A percentile compares a stretch with the other conserved stretches of the same genome.
These are phyloP conservation scores for Drosophila birchii DNA, from an alignment of 2,888 invertebrate genomes.

Conservation along the genomic window DNA sequence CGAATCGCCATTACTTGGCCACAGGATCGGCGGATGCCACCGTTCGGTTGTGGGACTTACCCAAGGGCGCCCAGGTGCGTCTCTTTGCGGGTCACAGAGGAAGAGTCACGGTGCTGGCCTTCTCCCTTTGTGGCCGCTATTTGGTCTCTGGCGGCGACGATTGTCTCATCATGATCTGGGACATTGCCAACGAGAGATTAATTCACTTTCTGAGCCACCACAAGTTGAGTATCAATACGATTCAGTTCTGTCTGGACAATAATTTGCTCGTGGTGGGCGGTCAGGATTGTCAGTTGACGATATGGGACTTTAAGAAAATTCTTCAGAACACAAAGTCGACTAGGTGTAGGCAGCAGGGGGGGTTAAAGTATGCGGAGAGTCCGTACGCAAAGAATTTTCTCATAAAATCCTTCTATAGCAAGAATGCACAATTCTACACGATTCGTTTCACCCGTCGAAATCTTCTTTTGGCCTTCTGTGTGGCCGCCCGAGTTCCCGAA, in stretches of 20 bases:
- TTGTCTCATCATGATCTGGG: slow-evolving; percentile 57
- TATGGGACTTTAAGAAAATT: slow-evolving; percentile 62
- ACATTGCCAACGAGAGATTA: slow-evolving; percentile 40
- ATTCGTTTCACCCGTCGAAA: slow-evolving; percentile 48
- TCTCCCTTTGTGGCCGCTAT: slow-evolving; percentile 58
- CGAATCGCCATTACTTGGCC: slow-evolving; percentile 64
- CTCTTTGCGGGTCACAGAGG: slow-evolving; percentile 53
- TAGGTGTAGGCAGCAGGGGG: not conserved
- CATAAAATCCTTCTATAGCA: slow-evolving; percentile 38
- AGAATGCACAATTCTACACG: slow-evolving; percentile 38
- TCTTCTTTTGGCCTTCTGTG: slow-evolving; percentile 51
- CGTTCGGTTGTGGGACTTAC: slow-evolving; percentile 63
- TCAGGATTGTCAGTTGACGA: slow-evolving; percentile 47
- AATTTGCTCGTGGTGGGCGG: slow-evolving; percentile 54
- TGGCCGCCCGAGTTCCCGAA: not conserved
- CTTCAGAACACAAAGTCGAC: slow-evolving; percentile 10
- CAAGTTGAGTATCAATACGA: slow-evolving; percentile 31
- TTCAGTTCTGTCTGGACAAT: slow-evolving; percentile 52
- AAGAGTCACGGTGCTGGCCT: slow-evolving; percentile 41
- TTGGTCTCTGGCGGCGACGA: slow-evolving; percentile 59
- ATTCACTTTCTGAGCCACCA: slow-evolving; percentile 45
- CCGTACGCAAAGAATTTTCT: slow-evolving; percentile 14
- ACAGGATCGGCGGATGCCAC: slow-evolving; percentile 66
- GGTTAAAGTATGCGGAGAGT: not conserved
- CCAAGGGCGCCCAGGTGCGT: slow-evolving; percentile 54